Conservation (phyloP, 2,888 invertebrate species). For the Morinoia aosen region DNA sequence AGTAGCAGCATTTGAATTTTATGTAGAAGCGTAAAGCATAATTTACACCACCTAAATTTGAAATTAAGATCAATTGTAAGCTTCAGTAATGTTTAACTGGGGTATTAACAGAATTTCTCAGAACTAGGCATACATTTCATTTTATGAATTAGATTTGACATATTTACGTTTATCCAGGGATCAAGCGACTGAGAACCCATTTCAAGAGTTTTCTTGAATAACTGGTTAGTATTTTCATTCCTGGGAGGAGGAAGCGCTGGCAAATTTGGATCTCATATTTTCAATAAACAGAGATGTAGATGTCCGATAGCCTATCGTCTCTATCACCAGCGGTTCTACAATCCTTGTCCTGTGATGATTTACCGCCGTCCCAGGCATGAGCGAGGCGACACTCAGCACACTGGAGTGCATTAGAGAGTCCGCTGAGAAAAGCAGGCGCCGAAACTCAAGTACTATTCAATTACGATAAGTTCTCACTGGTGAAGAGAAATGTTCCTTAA, state of each 20-base stretch:
- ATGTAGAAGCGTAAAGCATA: not conserved
- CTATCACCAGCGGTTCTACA: too few relatives aligned
- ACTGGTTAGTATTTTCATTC: not conserved
- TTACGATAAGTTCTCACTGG: not conserved
- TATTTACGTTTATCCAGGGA: not conserved
- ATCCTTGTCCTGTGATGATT: not conserved
- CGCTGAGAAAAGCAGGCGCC: not conserved
- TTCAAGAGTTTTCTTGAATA: not conserved
- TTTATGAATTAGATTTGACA: not conserved
- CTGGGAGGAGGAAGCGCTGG: not conserved
- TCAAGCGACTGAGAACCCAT: not conserved
- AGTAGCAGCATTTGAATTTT: not conserved
- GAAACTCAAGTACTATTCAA: not conserved
- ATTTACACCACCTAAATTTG: not conserved
- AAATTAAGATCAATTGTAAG: not conserved
- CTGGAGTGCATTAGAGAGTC: not conserved
- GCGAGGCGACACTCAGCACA: not conserved
- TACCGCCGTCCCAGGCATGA: not conserved
- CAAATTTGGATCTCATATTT: not conserved
- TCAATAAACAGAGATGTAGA: not conserved
- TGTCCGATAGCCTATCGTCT: not conserved
- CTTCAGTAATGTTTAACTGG: not conserved
- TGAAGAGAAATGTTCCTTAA: too few relatives aligned
- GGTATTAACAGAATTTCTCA: not conserved
- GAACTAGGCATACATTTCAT: not conserved